A percentile compares a stretch with the other conserved stretches of the same genome.
These are phyloP conservation scores for Catalaphyllia jardinei DNA, from an alignment of 64 coral and sea anemone genomes.

Conservation along the genomic window DNA sequence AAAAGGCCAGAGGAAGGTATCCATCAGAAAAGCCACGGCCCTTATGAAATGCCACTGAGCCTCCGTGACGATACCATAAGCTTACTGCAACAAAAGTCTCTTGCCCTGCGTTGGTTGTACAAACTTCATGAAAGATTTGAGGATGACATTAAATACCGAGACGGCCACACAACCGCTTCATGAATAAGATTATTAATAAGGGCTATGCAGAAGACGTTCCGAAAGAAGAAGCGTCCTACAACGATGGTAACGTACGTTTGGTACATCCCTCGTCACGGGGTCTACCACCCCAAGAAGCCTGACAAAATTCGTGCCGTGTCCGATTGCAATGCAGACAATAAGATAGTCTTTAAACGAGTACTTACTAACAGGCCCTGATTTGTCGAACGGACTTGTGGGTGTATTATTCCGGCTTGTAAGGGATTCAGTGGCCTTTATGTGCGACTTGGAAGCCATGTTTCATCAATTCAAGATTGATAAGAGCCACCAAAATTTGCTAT, in stretches of 20 bases:
- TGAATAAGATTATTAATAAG: conserved; percentile 21
- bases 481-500: neutral
- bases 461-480: conserved; percentile 20
- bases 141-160: neutral
- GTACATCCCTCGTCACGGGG: conserved; percentile 36
- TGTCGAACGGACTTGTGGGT: neutral
- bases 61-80: conserved; percentile 5
- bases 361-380: neutral
- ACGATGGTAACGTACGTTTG: neutral
- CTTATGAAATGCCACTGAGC: conserved; percentile 30
- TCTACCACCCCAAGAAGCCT: conserved; percentile 18
- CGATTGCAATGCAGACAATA: conserved; percentile 2
- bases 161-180: conserved; percentile 20
- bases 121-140: neutral
- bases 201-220: conserved; percentile 23
- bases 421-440: neutral
- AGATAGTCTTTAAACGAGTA: conserved; percentile 15
- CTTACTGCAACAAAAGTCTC: neutral
- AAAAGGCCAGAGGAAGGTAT: conserved; percentile 26
- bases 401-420: neutral
- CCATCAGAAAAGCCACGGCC: conserved; percentile 10
- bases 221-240: neutral
- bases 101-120: neutral
- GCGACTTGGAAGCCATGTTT: conserved; percentile 18
- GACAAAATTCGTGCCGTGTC: conserved; percentile 20